Evolutionary conservation across 2,888 invertebrate genomes (phyloP).

Genomic region (Hoplodrina ambigua): DNA sequence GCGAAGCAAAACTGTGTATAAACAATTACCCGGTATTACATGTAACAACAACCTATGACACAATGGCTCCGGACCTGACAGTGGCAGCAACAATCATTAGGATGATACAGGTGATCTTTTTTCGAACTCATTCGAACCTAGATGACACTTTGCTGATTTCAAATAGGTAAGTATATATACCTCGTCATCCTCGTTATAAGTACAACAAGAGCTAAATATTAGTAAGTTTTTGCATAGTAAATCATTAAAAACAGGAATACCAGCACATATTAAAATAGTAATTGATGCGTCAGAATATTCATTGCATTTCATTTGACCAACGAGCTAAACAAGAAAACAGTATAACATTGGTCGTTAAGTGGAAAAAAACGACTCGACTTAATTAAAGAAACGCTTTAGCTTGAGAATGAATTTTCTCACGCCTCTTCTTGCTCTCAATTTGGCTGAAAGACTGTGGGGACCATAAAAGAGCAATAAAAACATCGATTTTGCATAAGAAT

Average conservation of each 20-base stretch:
- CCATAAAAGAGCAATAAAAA: conserved; percentile 80
- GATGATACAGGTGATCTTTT: too few species aligned
- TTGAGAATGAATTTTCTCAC: conserved; percentile 76
- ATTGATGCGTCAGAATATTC: background rate
- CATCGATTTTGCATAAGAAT: conserved; percentile 82
- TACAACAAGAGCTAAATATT: too few species aligned
- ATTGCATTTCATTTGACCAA: background rate
- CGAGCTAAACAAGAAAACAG: conserved; percentile 17
- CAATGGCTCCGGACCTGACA: too few species aligned
- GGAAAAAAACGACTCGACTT: conserved; percentile 76
- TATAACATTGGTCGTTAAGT: conserved; percentile 71
- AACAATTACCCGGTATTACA: too few species aligned
- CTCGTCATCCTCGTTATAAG: too few species aligned
- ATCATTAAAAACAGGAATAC: background rate
- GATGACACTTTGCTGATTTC: too few species aligned
- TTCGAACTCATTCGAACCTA: too few species aligned
- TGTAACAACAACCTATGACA: too few species aligned
- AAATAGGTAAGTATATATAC: too few species aligned
- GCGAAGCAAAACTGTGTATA: too few species aligned
- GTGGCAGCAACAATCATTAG: too few species aligned
- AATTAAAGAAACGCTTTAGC: conserved; percentile 83
- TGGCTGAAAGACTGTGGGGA: conserved; percentile 74
- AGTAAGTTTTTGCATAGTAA: too few species aligned
- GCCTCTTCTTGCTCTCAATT: conserved; percentile 77
- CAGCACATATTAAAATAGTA: background rate